Base-by-base conservation (phyloP, 2,113 vertebrate species). In the Bubalus kerabau region DNA sequence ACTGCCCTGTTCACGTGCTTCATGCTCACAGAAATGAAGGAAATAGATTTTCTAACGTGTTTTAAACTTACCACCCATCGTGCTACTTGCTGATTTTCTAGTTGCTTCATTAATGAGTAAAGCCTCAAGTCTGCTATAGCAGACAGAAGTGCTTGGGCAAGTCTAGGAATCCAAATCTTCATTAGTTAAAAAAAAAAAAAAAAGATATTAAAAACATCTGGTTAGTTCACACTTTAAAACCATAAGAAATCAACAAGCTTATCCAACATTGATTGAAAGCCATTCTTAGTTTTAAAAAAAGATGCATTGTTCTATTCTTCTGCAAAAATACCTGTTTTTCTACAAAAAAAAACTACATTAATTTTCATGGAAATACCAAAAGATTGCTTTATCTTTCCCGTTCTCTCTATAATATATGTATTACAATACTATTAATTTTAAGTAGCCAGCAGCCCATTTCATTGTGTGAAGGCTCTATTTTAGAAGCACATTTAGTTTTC, bases 91-190 rank as follows among this genome's bases (percentile, higher is more conserved):
- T 93, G 88, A 95, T 98, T 98, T 96, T 99, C 99, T 97, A 99
- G 97, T 5, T 97, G 98, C 98, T 88, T 98, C 89, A 99, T 92
- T 90, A 99, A 92, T 15, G 98, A 99, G 94, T 99, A 99, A 71
- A 99, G 99, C 97, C 98, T 99, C 4, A 99, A 96, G 46, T 99
- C 99, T 16, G 99, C 99, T 83, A 99, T 97, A 9, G 99, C 99
- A 87, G 99, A 99, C 30, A 99, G 98, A 74, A 99, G 97, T 0
- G 99, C 99, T 81, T 99, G 99, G 82, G 97, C 88, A 48, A 99
- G 95, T 91, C 99, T 98, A 50, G 99, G 99, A 36, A 99, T 98
- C 99, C 99, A 99, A 96, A 99, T 99, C 99, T 99, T 97, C 48
- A 96, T 40, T 50, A 89, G 71, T 15, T 93, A 60, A 95, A 85